Evolutionary conservation across 2,113 vertebrate species (phyloP).

Genomic region (Erythrocercus mccallii): DNA sequence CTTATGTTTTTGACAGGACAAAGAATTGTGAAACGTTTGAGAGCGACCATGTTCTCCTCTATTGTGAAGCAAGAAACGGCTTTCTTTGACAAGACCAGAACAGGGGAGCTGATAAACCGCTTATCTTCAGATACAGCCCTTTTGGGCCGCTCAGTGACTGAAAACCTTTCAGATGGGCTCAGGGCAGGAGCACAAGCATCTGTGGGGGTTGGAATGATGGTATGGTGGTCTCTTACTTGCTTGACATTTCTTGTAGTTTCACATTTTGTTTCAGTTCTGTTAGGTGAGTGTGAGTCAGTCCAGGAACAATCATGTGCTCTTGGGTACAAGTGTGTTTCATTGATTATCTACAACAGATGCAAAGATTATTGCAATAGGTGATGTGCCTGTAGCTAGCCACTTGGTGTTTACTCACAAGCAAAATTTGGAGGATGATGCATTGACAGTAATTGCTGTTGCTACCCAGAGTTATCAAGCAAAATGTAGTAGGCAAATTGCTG

Average conservation of each 20-base stretch:
- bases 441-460: not conserved
- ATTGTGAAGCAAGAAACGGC: slow-evolving; percentile 91
- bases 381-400: not conserved
- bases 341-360: not conserved
- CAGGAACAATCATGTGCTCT: not conserved
- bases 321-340: not conserved
- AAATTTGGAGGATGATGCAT: not conserved
- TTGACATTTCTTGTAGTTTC: not conserved
- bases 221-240: slow-evolving; percentile 55
- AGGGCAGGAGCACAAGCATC: slow-evolving; percentile 87
- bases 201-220: slow-evolving; percentile 95
- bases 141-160: slow-evolving; percentile 87
- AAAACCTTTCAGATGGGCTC: slow-evolving; percentile 95
- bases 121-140: slow-evolving; percentile 89
- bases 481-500: not conserved
- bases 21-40: slow-evolving; percentile 88
- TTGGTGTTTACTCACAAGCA: not conserved
- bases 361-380: not conserved
- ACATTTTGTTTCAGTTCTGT: not conserved
- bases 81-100: slow-evolving; percentile 93
- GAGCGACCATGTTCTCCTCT: slow-evolving; percentile 86
- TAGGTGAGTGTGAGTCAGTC: not conserved
- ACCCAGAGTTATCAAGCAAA: not conserved
- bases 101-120: slow-evolving; percentile 94
- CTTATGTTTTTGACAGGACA: slow-evolving; percentile 78